phyloP scores from a whole-genome alignment of 1,140 invertebrate species.

The Bombus difficillimus region DNA sequence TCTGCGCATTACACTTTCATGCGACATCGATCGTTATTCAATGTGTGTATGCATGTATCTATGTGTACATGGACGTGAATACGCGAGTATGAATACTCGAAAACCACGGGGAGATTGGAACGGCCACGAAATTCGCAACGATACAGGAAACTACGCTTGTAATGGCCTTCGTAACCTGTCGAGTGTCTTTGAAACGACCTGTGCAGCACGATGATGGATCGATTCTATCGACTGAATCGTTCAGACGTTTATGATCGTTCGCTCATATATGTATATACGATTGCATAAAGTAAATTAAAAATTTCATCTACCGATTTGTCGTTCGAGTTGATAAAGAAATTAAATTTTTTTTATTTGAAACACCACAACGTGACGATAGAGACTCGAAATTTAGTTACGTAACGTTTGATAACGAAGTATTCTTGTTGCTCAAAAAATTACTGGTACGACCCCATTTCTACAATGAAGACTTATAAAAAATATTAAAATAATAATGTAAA shows the following conservation, averaged over 20 bases:
- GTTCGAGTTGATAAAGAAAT: background rate
- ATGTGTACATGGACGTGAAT: background rate
- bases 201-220: background rate
- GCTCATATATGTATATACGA: background rate
- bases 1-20: slow-evolving; percentile 63
- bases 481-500: background rate
- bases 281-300: background rate
- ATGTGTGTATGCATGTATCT: slow-evolving; percentile 23
- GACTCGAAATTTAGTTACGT: background rate
- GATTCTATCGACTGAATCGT: background rate
- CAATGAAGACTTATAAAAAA: background rate
- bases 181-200: background rate
- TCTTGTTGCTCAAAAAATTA: background rate
- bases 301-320: background rate
- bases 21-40: slow-evolving; percentile 63
- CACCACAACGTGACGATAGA: background rate
- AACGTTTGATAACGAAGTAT: background rate
- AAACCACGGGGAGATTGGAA: slow-evolving; percentile 55
- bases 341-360: background rate
- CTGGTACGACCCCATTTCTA: no score
- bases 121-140: slow-evolving; percentile 38
- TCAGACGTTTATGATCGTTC: background rate
- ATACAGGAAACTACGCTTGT: background rate
- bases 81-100: slow-evolving; percentile 27
- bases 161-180: background rate